Evolutionary conservation across 2,888 invertebrate genomes (phyloP), one percentile per base, ranked within the genome.

Genomic region (Agrotis clavis): DNA sequence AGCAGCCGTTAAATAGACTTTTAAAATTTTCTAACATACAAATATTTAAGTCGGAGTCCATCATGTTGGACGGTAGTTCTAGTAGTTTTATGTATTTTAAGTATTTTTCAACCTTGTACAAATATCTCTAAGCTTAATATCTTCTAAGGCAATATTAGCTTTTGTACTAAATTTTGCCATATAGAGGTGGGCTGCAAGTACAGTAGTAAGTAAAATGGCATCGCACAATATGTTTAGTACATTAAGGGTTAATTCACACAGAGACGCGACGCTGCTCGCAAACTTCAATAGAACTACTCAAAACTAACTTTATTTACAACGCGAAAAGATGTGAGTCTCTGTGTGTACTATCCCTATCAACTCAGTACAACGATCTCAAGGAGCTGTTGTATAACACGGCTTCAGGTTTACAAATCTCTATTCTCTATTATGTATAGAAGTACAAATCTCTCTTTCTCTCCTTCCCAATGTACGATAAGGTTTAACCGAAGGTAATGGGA

Each of bases 281-380:
- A 35, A 35, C 35, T 41, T 41, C 11, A 11, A 41, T 11, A 41
- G 41, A 11, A 11, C 9, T 4, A 41, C 11, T 41, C 11, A 41
- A 41, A 35, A 41, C 11, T 41, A 41, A 41, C 41, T 41, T 41
- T 41, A 41, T 41, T 41, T 41, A 41, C 41, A 9, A 41, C 41
- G 2, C 11, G 41, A 41, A 41, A 41, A 41, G 41, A 41, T 41
- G 9, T 9, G 41, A 1, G 41, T 41, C 11, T 9, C 41, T 9
- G 11, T 41, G 41, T 41, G 11, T 1, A 11, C 11, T 41, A 9
- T 11, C 41, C 41, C 41, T 41, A 35, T 5, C 45, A 48, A 62
- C 50, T 41, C 25, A 65, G 64, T 66, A 53, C 51, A 59, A 50
- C 81, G 86, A 83, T 84, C 86, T 83, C 86, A 77, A 70, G 66